phyloP scores from a whole-genome alignment of 2,113 vertebrate genomes.

The Lasiurus cinereus region DNA sequence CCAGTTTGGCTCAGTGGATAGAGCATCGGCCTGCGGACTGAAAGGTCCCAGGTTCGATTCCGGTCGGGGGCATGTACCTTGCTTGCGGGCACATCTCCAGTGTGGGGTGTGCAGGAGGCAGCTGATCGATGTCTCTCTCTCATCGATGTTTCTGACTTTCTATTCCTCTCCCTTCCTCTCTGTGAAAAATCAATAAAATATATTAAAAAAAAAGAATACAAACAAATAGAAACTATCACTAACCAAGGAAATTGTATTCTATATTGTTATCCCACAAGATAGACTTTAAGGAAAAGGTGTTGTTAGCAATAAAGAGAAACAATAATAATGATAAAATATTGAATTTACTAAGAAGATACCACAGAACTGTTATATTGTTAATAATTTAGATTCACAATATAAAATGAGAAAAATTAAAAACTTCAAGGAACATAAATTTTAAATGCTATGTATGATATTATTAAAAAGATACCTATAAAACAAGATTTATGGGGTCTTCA shows the following conservation, averaged over 20 bases:
- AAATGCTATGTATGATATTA: background rate
- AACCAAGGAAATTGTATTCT: background rate
- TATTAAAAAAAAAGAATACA: background rate
- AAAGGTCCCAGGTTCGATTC: too few relatives aligned
- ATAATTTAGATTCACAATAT: background rate
- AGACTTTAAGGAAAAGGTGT: background rate
- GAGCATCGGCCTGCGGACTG: too few relatives aligned
- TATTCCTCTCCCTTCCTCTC: too few relatives aligned
- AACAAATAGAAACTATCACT: background rate
- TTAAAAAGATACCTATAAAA: background rate
- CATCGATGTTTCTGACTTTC: too few relatives aligned
- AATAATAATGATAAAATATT: constrained; percentile 14
- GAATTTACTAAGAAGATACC: background rate
- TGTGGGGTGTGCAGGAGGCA: too few relatives aligned
- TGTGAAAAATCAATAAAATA: background rate
- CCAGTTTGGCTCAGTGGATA: too few relatives aligned
- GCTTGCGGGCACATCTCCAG: too few relatives aligned
- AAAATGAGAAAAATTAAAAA: background rate
- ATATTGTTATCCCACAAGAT: background rate
- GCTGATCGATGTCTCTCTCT: too few relatives aligned
- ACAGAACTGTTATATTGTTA: background rate
- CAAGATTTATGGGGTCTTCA: background rate
- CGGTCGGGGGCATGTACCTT: too few relatives aligned
- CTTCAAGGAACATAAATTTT: background rate
- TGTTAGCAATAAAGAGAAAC: background rate